Conservation (phyloP, 1,140 invertebrate genomes). For the Melipona quadrifasciata region DNA sequence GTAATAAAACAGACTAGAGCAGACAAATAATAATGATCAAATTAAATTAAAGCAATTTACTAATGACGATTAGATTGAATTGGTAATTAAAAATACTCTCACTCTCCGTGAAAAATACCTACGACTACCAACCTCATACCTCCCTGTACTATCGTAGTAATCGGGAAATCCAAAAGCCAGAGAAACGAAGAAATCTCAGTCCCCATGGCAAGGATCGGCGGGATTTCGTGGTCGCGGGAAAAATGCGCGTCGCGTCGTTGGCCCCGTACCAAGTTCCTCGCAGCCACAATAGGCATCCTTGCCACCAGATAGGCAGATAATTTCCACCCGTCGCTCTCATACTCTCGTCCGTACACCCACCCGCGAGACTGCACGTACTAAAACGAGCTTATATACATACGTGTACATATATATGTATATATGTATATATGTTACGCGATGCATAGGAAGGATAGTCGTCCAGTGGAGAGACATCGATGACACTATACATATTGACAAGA, state of each 20-base stretch:
- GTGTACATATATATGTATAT: neutral
- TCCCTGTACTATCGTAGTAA: no score
- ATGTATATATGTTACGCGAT: slow-evolving; percentile 47
- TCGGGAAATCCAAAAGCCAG: no score
- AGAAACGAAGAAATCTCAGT: neutral
- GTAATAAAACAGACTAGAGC: no score
- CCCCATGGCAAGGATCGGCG: no score
- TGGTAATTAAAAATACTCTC: no score
- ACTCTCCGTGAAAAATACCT: no score
- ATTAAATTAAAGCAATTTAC: no score
- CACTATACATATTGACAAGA: slow-evolving; percentile 81
- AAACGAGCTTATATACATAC: neutral
- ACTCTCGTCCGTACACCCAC: neutral
- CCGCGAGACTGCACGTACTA: neutral
- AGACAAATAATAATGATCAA: no score
- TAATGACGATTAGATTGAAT: no score
- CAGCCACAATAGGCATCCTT: slow-evolving; percentile 46
- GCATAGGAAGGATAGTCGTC: slow-evolving; percentile 69
- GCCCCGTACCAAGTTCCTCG: slow-evolving; percentile 31
- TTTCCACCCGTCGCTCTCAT: slow-evolving; percentile 23
- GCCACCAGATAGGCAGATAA: slow-evolving; percentile 37
- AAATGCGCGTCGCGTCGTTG: slow-evolving; percentile 36
- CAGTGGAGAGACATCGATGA: slow-evolving; percentile 79
- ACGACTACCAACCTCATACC: no score
- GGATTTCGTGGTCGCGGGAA: neutral